A percentile compares a stretch with the other conserved stretches of the same genome.
Evolutionary conservation across 1,140 invertebrate species (phyloP).

Genomic region (Formica selysi): DNA sequence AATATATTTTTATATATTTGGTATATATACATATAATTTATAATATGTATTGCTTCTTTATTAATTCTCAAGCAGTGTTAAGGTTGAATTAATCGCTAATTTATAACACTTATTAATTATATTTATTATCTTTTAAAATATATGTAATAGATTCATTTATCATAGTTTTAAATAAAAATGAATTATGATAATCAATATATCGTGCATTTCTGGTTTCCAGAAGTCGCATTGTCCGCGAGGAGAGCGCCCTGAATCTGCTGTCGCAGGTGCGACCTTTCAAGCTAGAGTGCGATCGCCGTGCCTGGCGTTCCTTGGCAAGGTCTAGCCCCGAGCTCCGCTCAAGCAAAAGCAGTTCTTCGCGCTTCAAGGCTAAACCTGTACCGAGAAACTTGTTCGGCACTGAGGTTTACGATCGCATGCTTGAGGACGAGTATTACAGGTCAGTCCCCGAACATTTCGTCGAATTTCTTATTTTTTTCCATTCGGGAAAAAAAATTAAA

Average conservation of each 20-base stretch:
- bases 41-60: background rate
- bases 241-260: slow-evolving; percentile 83
- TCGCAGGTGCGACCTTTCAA: slow-evolving; percentile 88
- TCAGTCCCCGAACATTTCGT: slow-evolving; percentile 72
- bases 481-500: background rate
- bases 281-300: slow-evolving; percentile 83
- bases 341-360: slow-evolving; percentile 78
- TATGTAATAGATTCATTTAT: no score
- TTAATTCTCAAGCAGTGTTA: background rate
- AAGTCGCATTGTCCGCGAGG: slow-evolving; percentile 83
- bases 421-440: slow-evolving; percentile 91
- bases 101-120: background rate
- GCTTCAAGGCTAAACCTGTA: slow-evolving; percentile 89
- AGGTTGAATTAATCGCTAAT: background rate
- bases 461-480: slow-evolving; percentile 36
- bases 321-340: slow-evolving; percentile 87
- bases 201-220: slow-evolving; percentile 65
- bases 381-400: slow-evolving; percentile 90
- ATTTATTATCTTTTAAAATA: no score
- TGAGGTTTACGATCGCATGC: slow-evolving; percentile 90
- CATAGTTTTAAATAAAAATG: background rate
- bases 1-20: background rate
- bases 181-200: background rate
- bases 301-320: slow-evolving; percentile 84
- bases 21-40: background rate